These are phyloP conservation scores for Caenorhabditis sulstoni DNA, from an alignment of 2,888 invertebrate species.

Conservation along the genomic window DNA sequence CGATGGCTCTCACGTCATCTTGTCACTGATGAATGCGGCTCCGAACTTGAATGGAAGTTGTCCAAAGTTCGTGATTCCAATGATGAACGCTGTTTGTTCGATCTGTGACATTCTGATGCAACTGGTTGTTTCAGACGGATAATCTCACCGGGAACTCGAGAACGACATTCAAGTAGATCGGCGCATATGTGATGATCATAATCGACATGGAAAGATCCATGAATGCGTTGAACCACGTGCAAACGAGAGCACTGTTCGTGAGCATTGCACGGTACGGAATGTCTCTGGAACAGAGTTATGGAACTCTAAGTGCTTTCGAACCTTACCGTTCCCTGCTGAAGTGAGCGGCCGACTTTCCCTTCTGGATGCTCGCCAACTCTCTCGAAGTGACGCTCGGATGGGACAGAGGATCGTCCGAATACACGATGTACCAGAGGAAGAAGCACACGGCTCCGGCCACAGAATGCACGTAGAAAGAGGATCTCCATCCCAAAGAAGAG, in stretches of 20 bases:
- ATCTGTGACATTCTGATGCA: constrained; percentile 5
- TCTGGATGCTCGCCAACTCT: constrained; percentile 39
- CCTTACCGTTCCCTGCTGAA: constrained; percentile 20
- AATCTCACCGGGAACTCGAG: constrained; percentile 38
- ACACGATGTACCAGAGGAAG: constrained; percentile 42
- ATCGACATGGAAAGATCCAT: constrained; percentile 56
- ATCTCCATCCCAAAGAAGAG: constrained; percentile 48
- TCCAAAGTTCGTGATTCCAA: constrained; percentile 47
- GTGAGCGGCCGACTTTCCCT: constrained; percentile 50
- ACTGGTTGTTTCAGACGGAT: background rate
- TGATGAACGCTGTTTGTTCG: constrained; percentile 45
- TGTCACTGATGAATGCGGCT: constrained; percentile 52
- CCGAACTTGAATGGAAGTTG: constrained; percentile 56
- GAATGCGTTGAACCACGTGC: constrained; percentile 57
- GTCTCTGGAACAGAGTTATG: constrained; percentile 14
- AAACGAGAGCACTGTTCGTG: constrained; percentile 40
- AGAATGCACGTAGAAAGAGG: constrained; percentile 53
- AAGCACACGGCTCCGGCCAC: constrained; percentile 41
- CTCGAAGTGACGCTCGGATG: constrained; percentile 27
- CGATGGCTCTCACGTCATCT: constrained; percentile 31
- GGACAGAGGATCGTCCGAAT: constrained; percentile 43
- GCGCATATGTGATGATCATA: constrained; percentile 51
- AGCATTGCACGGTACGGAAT: constrained; percentile 37
- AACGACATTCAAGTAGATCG: constrained; percentile 49
- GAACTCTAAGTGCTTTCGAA: background rate